Conservation (phyloP, 2,888 invertebrate species). For the Zaprionus obscuricornis region DNA sequence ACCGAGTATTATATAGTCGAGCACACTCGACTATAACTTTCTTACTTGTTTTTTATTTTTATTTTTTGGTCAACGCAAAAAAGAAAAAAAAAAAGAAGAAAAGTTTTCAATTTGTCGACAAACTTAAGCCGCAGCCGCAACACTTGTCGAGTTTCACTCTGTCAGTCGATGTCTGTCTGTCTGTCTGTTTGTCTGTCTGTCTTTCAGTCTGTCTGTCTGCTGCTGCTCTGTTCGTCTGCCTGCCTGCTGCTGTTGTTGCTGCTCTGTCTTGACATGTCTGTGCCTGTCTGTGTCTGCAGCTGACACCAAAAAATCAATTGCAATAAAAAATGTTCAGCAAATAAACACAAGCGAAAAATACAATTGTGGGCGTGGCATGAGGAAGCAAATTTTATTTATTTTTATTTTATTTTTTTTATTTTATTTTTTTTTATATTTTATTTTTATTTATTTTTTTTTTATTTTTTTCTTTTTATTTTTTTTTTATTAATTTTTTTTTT, state of each 20-base stretch:
- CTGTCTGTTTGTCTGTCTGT: neutral
- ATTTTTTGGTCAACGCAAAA: conserved; percentile 40
- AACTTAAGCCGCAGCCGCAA: conserved; percentile 76
- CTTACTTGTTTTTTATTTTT: conserved; percentile 22
- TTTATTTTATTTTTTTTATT: no score
- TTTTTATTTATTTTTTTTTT: no score
- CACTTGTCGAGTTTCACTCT: conserved; percentile 48
- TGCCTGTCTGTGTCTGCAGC: conserved; percentile 55
- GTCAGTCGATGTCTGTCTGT: neutral
- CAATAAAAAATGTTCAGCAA: conserved; percentile 65
- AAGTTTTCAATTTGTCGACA: conserved; percentile 76
- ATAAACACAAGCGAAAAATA: conserved; percentile 48
- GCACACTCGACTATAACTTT: neutral
- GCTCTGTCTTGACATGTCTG: no score
- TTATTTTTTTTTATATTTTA: no score
- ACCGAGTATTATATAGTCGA: neutral
- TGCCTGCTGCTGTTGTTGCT: no score
- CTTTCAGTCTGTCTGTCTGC: conserved; percentile 10
- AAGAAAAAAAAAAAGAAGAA: conserved; percentile 23
- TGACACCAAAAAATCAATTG: conserved; percentile 77
- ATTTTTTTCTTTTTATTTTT: no score
- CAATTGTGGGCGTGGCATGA: no score
- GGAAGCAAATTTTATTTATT: no score
- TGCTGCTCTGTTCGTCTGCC: conserved; percentile 10
- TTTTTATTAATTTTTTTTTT: no score